phyloP scores from a whole-genome alignment of 2,888 invertebrate genomes.

The Labia minor region DNA sequence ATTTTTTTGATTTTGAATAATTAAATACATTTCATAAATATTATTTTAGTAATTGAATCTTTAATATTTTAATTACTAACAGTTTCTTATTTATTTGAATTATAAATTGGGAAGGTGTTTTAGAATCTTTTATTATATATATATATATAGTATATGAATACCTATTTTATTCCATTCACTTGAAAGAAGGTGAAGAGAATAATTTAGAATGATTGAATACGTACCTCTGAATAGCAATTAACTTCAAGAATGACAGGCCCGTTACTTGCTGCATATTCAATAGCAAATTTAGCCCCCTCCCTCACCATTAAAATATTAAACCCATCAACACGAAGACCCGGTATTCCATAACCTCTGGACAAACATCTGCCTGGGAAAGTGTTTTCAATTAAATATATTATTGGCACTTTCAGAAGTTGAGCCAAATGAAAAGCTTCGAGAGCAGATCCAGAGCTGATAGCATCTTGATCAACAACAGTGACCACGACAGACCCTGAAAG shows the following conservation, averaged over 20 bases:
- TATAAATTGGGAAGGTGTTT: too few species aligned
- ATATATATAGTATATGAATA: too few species aligned
- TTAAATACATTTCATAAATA: too few species aligned
- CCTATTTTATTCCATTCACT: too few species aligned
- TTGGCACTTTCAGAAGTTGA: background rate
- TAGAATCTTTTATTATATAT: too few species aligned
- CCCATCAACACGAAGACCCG: background rate
- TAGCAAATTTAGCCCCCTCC: background rate
- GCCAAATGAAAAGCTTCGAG: background rate
- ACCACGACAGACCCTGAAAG: background rate
- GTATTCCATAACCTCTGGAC: background rate
- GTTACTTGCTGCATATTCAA: background rate
- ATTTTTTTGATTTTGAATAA: too few species aligned
- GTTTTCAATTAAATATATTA: background rate
- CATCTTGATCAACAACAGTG: background rate
- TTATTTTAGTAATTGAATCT: too few species aligned
- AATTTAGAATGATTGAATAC: too few species aligned
- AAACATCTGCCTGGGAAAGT: background rate
- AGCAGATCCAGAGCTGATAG: background rate
- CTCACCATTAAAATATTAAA: background rate
- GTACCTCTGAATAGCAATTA: background rate
- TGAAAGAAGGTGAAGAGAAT: too few species aligned
- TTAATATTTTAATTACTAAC: too few species aligned
- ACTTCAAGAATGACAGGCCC: background rate
- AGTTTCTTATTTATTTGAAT: too few species aligned